Evolutionary conservation across 2,888 invertebrate species (phyloP), one percentile per base, ranked within the genome.

Genomic region (Crepidodera aurea): DNA sequence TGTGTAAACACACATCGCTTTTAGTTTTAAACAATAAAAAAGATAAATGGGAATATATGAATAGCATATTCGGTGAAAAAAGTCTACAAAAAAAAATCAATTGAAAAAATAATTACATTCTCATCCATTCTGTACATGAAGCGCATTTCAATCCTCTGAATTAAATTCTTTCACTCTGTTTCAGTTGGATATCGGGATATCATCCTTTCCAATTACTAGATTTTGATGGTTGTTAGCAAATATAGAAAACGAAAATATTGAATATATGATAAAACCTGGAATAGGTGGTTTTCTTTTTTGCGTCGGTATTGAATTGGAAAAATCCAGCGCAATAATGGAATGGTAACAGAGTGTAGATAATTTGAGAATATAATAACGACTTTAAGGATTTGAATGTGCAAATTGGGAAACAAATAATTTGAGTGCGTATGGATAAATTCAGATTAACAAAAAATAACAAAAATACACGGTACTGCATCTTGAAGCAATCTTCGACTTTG

Each of bases 91-190:
- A 46, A 46, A 46, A 46, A 25, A 22, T 46, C 25, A 46, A 46
- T 46, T 8, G 10, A 18, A 12, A 12, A 46, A 46, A 46, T 46
- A 46, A 46, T 46, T 46, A 12, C 46, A 46, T 46, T 46, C 46
- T 25, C 46, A 46, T 46, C 8, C 25, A 46, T 46, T 25, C 46
- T 46, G 46, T 46, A 6, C 46, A 46, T 25, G 27, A 16, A 46
- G 22, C 46, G 8, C 19, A 13, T 46, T 22, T 46, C 46, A 25
- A 46, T 46, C 32, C 32, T 32, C 66, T 73, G 71, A 76, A 76
- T 76, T 76, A 73, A 77, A 76, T 75, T 75, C 74, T 74, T 75
- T 75, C 73, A 71, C 69, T 72, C 73, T 76, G 73, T 76, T 75
- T 75, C 73, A 74, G 72, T 71, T 69, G 16, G 46, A 12, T 46